Evolutionary conservation across 2,888 invertebrate species (phyloP), one percentile per base, ranked within the genome.

Genomic region (Dolichomitus sp.): DNA sequence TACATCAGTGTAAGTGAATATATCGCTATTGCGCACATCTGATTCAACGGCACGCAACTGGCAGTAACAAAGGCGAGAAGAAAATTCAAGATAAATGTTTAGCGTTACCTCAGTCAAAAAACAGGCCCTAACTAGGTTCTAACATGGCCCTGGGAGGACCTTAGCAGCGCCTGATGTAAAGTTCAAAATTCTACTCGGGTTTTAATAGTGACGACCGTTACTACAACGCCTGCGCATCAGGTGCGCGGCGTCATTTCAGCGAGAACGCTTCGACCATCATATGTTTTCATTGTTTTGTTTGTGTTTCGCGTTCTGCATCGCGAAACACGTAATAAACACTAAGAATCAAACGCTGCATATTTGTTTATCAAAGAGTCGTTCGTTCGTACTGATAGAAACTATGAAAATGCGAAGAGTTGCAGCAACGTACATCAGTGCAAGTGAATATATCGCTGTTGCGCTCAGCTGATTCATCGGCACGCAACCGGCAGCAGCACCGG

Each of bases 401-500:
- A 27, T 9, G 30, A n/a, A 23, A 52, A 19, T 52, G 11, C 0
- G 23, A 27, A 48, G n/a, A 17, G 37, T 37, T 50, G 52, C 59
- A 48, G 59, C 68, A 52, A 12, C 59, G 27, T 17, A 27, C 40
- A 17, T n/a, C 66, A 45, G 17, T 33, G 33, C 83, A 57, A 61
- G 85, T 82, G 83, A 70, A 83, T 84, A 84, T 27, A 83, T 57
- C 73, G 80, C 83, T 23, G 80, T 75, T 83, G 80, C 81, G 73
- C 85, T 80, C 85, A 86, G 87, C 88, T 90, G 90, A 90, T 87
- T 90, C 90, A 90, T 85, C 87, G 82, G 69, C 79, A 78, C 76
- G 85, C 73, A 78, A 86, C 84, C 78, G 77, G 80, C 37, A 37
- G 37, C 37, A 37, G 72, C 61, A 76, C 80, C 80, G 80, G 74